These are phyloP conservation scores for Hetaerina titia DNA, from an alignment of 2,888 invertebrate species.

Conservation along the genomic window DNA sequence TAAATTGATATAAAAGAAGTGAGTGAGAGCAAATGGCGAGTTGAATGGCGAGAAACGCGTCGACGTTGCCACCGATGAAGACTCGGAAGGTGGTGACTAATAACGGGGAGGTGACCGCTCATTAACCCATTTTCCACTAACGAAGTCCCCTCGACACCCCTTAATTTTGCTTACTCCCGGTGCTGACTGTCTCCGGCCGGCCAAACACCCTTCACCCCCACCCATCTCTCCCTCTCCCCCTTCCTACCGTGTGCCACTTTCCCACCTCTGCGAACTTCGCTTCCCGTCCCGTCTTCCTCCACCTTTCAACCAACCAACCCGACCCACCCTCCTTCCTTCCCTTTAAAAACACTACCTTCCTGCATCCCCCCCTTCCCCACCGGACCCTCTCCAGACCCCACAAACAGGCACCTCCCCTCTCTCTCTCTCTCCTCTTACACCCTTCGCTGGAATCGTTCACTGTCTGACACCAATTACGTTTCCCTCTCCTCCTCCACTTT, in stretches of 20 bases:
- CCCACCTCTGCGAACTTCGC: background rate
- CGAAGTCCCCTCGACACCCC: conserved; percentile 56
- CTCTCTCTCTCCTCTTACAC: too few species aligned
- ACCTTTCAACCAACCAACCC: background rate
- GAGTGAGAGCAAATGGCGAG: background rate
- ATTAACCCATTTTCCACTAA: conserved; percentile 66
- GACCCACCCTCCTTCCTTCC: background rate
- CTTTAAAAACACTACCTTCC: background rate
- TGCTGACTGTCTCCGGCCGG: background rate
- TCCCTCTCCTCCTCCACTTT: background rate
- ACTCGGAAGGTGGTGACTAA: conserved; percentile 57
- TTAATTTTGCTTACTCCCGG: background rate
- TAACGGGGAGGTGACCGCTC: conserved; percentile 63
- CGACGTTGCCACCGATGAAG: background rate
- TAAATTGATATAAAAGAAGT: background rate
- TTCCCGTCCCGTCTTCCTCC: background rate
- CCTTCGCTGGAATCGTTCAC: background rate
- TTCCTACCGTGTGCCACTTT: background rate
- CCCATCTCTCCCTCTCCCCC: background rate
- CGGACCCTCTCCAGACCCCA: background rate
- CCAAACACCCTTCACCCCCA: background rate
- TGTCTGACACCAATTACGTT: background rate
- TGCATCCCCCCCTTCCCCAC: background rate
- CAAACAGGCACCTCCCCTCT: too few species aligned
- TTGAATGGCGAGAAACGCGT: background rate